Evolutionary conservation across 2,888 invertebrate species (phyloP), one percentile per base, ranked within the genome.

Genomic region (Thera obeliscata): DNA sequence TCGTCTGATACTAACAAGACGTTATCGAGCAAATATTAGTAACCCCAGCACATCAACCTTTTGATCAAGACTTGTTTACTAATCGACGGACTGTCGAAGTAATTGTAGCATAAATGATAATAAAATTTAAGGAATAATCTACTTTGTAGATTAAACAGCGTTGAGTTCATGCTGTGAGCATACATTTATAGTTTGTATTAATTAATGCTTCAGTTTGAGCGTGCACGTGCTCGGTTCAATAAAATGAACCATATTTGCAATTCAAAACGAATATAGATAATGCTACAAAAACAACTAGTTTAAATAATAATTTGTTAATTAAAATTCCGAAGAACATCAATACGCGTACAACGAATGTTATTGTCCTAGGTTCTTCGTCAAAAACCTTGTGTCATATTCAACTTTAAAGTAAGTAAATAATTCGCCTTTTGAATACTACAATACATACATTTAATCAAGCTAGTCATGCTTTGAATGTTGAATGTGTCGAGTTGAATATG

Each of bases 331-430:
- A 11, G 2, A 41, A 48, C 35, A 56, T 8, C 2, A 56, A 56
- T 38, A 49, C 36, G 35, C 3, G 35, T 52, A 11, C 62, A 68
- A 69, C 60, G 64, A 43, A 71, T 63, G 67, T 67, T 69, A 64
- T 65, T 69, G 41, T 41, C 7, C 7, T 43, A 43, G 6, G 33
- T 11, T 33, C 55, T 67, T 59, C 60, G 49, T 70, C 59, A 63
- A 68, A 59, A 73, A 43, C 57, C 69, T 46, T 68, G 80, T 78
- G 83, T 76, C 82, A 75, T 78, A 78, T 81, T 78, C 78, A 84
- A 64, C 61, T 43, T 61, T 74, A 67, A 69, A 46, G 9, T 9
- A 9, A 46, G 9, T 46, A 9, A 1, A 3, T 46, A 41, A 41
- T 41, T 46, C 9, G 9, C 43, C 43, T 46, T 9, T 46, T 2